Evolutionary conservation across 2,797 vertebrate genomes (phyloP), one percentile per base, ranked within the genome.

Genomic region (Bovichtus diacanthus): DNA sequence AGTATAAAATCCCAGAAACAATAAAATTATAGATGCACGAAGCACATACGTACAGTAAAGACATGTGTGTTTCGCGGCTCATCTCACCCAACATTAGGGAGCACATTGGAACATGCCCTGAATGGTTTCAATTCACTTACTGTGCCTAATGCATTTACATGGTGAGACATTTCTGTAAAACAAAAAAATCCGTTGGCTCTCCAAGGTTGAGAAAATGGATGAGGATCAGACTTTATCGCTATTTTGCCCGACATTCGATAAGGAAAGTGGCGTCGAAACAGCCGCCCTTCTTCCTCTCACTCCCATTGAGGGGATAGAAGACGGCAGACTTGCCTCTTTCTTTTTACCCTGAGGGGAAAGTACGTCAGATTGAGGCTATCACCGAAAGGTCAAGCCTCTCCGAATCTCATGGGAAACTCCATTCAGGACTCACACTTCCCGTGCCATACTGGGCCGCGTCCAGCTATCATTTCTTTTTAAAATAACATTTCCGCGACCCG

Each of bases 381-480:
- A 74, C 80, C 82, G 69, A 92, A 94, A 94, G 93, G 91, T 94
- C 92, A 92, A 81, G 77, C 84, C 67, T 56, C 86, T 86, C 81
- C 8, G 23, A 83, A 83, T 91, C 90, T 83, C 85, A 69, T 58
- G 81, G n/a, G 90, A 93, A 91, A 92, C 83, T 89, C 82, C 75
- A 78, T 86, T 89, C 74, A 75, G 84, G 76, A 81, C 29, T 85
- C 70, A 70, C 81, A 79, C 72, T 86, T 61, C 59, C 62, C 1
- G 41, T 50, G 64, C 68, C 68, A 50, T 50, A 69, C 82, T 68
- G 78, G 66, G 74, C 60, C 56, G 34, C 11, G 54, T 81, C 84
- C 76, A 31, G 71, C 83, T 74, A 78, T 86, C 92, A 51, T 85
- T 88, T 89, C 82, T 43, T 61, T n/a, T 80, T 89, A 84, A 69